Conservation (phyloP, 1,140 invertebrate genomes). For the Pseudomyrmex sp. region DNA sequence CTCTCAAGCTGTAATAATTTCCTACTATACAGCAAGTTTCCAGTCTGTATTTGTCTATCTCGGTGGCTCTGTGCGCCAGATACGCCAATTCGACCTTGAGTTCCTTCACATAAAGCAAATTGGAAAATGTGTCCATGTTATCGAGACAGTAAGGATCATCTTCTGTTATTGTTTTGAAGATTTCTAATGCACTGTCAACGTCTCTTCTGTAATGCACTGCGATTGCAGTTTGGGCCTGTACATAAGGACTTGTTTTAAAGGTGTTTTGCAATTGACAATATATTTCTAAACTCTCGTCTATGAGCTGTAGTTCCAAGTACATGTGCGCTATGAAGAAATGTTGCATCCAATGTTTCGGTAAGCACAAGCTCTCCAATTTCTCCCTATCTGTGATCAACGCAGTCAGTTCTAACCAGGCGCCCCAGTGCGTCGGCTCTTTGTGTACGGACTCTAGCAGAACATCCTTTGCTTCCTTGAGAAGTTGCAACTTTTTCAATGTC, state of each 20-base stretch:
- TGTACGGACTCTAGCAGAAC: conserved; percentile 92
- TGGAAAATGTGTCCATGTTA: conserved; percentile 98
- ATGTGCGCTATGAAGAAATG: conserved; percentile 96
- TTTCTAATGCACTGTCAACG: conserved; percentile 94
- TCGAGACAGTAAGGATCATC: conserved; percentile 97
- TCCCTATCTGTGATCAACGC: conserved; percentile 93
- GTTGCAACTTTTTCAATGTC: conserved; percentile 94
- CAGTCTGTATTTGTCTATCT: conserved; percentile 98
- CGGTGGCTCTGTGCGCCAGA: conserved; percentile 96
- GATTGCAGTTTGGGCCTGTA: conserved; percentile 96
- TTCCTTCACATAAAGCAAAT: conserved; percentile 97
- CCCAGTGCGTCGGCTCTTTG: conserved; percentile 94
- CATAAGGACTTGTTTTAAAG: conserved; percentile 94
- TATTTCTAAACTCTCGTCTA: conserved; percentile 95
- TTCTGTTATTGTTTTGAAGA: conserved; percentile 93
- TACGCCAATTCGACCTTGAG: conserved; percentile 96
- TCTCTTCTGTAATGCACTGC: conserved; percentile 97
- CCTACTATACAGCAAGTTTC: conserved; percentile 99
- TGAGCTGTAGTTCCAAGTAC: conserved; percentile 95
- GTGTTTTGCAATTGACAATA: conserved; percentile 93
- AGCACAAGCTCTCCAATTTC: conserved; percentile 87
- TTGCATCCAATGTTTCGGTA: conserved; percentile 98
- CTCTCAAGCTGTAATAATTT: conserved; percentile 98
- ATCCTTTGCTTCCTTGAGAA: conserved; percentile 90
- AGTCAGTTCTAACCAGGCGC: conserved; percentile 97